A percentile compares a stretch with the other conserved stretches of the same genome.
Conservation (phyloP, 2,113 vertebrate species). For the Corythoichthys intestinalis region DNA sequence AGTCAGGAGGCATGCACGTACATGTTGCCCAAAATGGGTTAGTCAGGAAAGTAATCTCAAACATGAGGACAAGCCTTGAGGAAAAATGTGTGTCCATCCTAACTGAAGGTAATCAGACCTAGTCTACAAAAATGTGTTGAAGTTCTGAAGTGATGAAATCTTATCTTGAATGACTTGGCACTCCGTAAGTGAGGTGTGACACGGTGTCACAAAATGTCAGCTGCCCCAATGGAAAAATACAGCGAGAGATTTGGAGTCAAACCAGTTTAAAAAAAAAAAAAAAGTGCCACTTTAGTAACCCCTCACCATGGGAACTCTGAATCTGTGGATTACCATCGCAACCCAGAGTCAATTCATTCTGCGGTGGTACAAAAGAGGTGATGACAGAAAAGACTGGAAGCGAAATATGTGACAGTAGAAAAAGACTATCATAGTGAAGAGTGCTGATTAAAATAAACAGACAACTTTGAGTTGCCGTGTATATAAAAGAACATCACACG, state of each 20-base stretch:
- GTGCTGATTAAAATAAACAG: constrained; percentile 17
- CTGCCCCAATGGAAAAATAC: constrained; percentile 28
- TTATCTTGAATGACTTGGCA: neutral
- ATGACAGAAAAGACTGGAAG: neutral
- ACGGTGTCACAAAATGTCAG: constrained; percentile 11
- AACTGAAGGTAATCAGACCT: constrained; percentile 1
- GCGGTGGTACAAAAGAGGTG: constrained; percentile 7
- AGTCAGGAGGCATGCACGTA: neutral
- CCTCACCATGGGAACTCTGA: constrained; percentile 29
- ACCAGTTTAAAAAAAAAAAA: neutral
- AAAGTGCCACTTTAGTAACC: constrained; percentile 8
- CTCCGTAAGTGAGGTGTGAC: neutral
- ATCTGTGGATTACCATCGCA: constrained; percentile 5
- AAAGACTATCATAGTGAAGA: neutral
- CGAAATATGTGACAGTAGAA: neutral
- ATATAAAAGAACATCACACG: constrained; percentile 23
- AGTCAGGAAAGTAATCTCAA: constrained; percentile 16
- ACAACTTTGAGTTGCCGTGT: constrained; percentile 2
- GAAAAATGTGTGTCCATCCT: constrained; percentile 23
- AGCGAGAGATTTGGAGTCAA: constrained; percentile 20
- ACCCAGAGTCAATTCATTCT: neutral
- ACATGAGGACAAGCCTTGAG: constrained; percentile 20
- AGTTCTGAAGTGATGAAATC: neutral
- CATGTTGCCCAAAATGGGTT: constrained; percentile 26
- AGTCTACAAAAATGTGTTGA: neutral